A percentile compares a stretch with the other conserved stretches of the same genome.
These are phyloP conservation scores for Charadrius vociferus DNA, from an alignment of 2,113 vertebrate species.

Conservation along the genomic window DNA sequence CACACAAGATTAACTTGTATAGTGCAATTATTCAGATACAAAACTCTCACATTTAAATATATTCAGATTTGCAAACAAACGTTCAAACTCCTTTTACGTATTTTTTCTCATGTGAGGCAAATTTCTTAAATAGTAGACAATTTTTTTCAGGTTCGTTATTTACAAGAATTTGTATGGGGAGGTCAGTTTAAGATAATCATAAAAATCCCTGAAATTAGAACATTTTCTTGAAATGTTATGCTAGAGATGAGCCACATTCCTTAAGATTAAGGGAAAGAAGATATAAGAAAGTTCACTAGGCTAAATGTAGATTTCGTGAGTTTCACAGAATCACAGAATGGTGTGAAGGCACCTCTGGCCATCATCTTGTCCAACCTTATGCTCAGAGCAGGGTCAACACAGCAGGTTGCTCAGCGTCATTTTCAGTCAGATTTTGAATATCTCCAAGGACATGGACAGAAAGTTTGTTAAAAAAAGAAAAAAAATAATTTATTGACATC, in stretches of 20 bases:
- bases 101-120: background rate
- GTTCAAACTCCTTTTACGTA: background rate
- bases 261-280: background rate
- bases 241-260: background rate
- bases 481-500: background rate
- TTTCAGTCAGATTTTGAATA: background rate
- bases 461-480: background rate
- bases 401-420: background rate
- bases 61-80: background rate
- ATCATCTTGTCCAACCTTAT: background rate
- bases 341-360: background rate
- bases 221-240: background rate
- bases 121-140: background rate
- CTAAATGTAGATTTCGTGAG: background rate
- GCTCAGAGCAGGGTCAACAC: background rate
- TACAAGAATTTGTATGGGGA: background rate
- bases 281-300: background rate
- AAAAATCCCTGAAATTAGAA: background rate
- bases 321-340: background rate
- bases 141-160: background rate
- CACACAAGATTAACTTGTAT: background rate
- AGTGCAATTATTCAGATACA: background rate
- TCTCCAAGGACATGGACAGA: background rate
- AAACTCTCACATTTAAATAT: background rate
- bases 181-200: background rate